These are phyloP conservation scores for Phrynosoma blainvillii DNA, from an alignment of 2,113 vertebrate species.

Conservation along the genomic window DNA sequence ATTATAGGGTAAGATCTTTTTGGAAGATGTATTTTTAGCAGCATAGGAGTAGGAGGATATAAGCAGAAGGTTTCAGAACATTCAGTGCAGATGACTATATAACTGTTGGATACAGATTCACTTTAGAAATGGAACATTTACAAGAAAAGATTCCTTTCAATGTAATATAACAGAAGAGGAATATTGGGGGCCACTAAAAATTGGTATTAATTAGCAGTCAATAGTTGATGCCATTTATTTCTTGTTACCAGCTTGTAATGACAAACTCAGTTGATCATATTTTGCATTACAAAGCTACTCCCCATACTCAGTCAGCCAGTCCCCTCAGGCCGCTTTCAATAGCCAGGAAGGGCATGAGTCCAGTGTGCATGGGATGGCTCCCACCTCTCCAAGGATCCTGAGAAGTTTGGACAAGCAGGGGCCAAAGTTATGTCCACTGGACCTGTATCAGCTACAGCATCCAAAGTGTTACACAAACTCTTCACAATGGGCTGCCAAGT, in stretches of 20 bases:
- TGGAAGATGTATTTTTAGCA: slow-evolving; percentile 26
- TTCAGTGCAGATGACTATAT: slow-evolving; percentile 30
- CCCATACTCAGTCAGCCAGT: too few relatives aligned
- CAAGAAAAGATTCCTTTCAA: slow-evolving; percentile 6
- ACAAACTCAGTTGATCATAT: not conserved
- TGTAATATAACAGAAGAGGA: not conserved
- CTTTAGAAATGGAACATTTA: slow-evolving; percentile 15
- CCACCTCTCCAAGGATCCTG: too few relatives aligned
- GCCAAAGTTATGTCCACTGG: too few relatives aligned
- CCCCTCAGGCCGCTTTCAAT: too few relatives aligned
- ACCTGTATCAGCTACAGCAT: too few relatives aligned
- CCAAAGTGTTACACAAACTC: too few relatives aligned
- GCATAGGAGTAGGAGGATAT: slow-evolving; percentile 33
- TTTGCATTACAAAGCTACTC: not conserved
- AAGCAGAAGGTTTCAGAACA: slow-evolving; percentile 39
- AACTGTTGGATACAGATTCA: slow-evolving; percentile 22
- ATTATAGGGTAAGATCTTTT: not conserved
- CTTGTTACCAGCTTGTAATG: not conserved
- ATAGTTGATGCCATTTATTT: not conserved
- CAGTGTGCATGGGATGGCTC: too few relatives aligned
- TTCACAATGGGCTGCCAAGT: too few relatives aligned
- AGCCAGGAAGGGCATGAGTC: too few relatives aligned
- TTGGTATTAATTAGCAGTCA: not conserved
- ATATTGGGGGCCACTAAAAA: not conserved
- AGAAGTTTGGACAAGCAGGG: too few relatives aligned